These are phyloP conservation scores for Benitochromis conjunctus DNA, from an alignment of 2,113 vertebrate genomes.

Conservation along the genomic window DNA sequence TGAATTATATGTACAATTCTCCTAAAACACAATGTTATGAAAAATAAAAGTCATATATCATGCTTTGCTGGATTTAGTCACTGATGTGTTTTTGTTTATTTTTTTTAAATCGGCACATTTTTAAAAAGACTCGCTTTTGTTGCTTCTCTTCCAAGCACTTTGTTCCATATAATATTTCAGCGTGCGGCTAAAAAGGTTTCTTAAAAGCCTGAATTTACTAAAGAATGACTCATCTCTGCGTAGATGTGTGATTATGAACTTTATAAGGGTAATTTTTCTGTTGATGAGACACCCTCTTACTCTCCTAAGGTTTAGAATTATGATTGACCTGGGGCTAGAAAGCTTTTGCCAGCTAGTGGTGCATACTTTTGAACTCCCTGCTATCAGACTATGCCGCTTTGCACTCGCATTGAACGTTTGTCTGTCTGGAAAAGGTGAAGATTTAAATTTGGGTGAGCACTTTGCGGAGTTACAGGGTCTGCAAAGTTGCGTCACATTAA, in stretches of 20 bases:
- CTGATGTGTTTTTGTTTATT: background rate
- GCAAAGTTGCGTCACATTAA: background rate
- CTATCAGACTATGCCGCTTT: background rate
- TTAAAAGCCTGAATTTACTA: background rate
- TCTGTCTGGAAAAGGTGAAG: background rate
- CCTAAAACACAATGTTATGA: constrained; percentile 40
- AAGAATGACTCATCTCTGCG: background rate
- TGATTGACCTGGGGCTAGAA: background rate
- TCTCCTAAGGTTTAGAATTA: background rate
- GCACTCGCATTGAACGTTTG: background rate
- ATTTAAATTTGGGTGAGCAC: background rate
- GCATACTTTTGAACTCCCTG: background rate
- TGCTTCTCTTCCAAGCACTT: background rate
- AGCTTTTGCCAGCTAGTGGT: background rate
- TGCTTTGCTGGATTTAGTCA: background rate
- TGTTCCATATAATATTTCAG: background rate
- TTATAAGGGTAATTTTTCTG: background rate
- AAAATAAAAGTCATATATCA: constrained; percentile 44
- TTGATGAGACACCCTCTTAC: background rate
- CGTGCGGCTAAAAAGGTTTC: background rate
- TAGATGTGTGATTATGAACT: background rate
- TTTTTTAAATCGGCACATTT: background rate
- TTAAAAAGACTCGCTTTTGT: background rate
- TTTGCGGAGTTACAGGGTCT: background rate
- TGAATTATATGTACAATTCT: constrained; percentile 51